Conservation (phyloP, 2,797 vertebrate genomes). For the Pangasius krempfi region DNA sequence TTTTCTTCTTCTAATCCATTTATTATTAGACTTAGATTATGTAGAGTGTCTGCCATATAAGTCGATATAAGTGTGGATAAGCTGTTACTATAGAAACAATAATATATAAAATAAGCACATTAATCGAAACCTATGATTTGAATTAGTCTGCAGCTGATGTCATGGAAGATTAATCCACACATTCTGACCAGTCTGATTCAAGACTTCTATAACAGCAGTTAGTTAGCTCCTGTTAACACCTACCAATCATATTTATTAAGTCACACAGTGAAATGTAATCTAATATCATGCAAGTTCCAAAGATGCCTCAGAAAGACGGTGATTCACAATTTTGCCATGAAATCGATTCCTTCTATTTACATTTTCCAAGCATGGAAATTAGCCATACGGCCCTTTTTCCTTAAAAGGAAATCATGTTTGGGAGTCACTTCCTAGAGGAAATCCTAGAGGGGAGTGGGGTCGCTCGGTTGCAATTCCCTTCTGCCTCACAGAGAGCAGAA, state of each 20-base stretch:
- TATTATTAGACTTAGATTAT: not conserved
- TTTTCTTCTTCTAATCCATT: not conserved
- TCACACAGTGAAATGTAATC: not conserved
- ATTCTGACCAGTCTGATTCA: not conserved
- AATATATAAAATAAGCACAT: not conserved
- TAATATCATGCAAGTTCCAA: not conserved
- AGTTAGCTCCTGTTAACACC: not conserved
- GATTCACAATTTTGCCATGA: not conserved
- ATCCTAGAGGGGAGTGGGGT: not conserved
- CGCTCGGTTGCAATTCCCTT: not conserved
- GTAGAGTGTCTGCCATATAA: not conserved
- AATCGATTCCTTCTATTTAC: not conserved
- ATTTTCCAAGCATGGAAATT: not conserved
- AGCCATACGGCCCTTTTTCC: not conserved
- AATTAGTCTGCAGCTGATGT: not conserved
- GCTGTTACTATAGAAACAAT: not conserved
- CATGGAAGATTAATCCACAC: not conserved
- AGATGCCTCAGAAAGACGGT: not conserved
- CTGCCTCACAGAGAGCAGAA: not conserved
- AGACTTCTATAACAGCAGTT: not conserved
- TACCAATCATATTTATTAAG: not conserved
- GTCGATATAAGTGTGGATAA: not conserved
- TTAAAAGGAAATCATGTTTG: not conserved
- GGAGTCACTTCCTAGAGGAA: not conserved
- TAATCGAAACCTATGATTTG: not conserved